Conservation (phyloP, 2,113 vertebrate genomes). For the Rousettus leschenaultii region DNA sequence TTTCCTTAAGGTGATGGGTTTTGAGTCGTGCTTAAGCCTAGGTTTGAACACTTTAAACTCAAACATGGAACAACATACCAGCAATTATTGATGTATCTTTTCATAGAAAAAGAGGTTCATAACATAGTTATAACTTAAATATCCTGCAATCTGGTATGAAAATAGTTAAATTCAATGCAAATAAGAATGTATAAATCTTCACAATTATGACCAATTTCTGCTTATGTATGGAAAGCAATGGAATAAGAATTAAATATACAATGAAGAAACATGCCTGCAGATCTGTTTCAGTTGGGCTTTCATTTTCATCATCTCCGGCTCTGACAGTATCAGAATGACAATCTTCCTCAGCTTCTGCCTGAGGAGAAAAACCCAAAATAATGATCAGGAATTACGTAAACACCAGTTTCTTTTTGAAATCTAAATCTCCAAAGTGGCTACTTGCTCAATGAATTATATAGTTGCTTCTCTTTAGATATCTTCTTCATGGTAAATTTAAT, state of each 20-base stretch:
- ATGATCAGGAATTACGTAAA: neutral
- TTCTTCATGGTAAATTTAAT: neutral
- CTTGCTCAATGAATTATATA: neutral
- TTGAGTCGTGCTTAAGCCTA: neutral
- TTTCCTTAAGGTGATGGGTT: neutral
- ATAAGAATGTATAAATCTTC: neutral
- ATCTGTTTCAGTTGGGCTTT: conserved; percentile 88
- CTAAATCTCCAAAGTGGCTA: neutral
- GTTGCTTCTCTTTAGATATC: neutral
- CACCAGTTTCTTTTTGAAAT: neutral
- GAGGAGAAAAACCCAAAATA: conserved; percentile 19
- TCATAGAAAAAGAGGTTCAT: neutral
- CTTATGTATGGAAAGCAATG: neutral
- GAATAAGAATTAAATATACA: neutral
- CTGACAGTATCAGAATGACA: conserved; percentile 86
- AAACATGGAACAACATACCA: neutral
- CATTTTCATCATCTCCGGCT: conserved; percentile 86
- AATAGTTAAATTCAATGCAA: conserved; percentile 33
- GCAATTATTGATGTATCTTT: neutral
- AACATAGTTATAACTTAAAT: neutral
- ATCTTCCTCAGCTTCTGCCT: conserved; percentile 94
- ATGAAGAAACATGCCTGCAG: conserved; percentile 85
- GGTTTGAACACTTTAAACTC: neutral
- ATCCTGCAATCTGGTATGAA: neutral
- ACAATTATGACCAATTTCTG: neutral